Percentiles rank a stretch among this genome's conserved stretches.
phyloP scores from a whole-genome alignment of 2,888 invertebrate species.

The Papilio demoleus region DNA sequence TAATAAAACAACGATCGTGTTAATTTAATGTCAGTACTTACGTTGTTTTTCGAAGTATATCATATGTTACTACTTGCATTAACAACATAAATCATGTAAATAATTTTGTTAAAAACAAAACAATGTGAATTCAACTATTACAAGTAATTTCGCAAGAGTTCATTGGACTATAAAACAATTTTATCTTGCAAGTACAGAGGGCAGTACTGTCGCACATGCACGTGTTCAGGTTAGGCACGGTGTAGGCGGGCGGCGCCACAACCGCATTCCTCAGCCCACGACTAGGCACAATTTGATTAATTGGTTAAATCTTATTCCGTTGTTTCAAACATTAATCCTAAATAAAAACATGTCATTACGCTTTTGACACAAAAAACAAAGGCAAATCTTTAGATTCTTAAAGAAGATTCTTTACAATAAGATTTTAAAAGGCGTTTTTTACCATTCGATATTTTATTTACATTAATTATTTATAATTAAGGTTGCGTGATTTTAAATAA shows the following conservation, averaged over 20 bases:
- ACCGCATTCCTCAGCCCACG: slow-evolving; percentile 67
- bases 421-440: too few species aligned
- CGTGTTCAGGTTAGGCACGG: slow-evolving; percentile 34
- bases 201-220: slow-evolving; percentile 27
- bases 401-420: too few species aligned
- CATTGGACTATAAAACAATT: not conserved
- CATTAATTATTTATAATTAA: slow-evolving; percentile 5
- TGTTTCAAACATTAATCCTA: slow-evolving; percentile 13
- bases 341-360: not conserved
- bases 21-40: not conserved
- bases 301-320: not conserved
- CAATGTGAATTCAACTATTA: not conserved
- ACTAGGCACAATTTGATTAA: slow-evolving; percentile 37
- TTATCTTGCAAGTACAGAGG: not conserved
- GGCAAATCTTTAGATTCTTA: too few species aligned
- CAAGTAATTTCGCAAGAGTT: not conserved
- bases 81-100: not conserved
- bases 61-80: not conserved
- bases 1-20: not conserved
- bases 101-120: not conserved
- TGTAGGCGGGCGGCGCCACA: slow-evolving; percentile 64
- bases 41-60: not conserved
- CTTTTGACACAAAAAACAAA: not conserved
- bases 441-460: too few species aligned
- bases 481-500: not conserved